Evolutionary conservation across 2,888 invertebrate genomes (phyloP), one percentile per base, ranked within the genome.

Genomic region (Drosophila colorata): DNA sequence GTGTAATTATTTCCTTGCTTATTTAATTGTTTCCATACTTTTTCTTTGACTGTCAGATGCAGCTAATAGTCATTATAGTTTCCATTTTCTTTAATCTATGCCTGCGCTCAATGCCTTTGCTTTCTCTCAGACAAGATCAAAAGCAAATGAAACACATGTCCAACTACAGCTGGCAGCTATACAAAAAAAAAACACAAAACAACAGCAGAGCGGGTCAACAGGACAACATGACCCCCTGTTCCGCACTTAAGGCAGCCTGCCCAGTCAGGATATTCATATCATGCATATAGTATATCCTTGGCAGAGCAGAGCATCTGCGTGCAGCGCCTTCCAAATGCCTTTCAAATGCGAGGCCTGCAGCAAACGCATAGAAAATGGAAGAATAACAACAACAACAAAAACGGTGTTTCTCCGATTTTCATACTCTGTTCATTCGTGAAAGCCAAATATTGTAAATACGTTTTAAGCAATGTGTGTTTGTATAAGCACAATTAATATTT

Each of bases 111-210:
- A 28, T 44, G 28, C 28, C 16, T 51, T 44, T 16, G 7, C 31
- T 7, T 23, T 18, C 14, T n/a, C 49, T 8, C 9, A 37, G 51
- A 31, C 13, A 31, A 61, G 74, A 74, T 67, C 60, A 73, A 61
- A 73, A 55, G 74, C 68, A 74, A 61, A 74, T 74, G 78, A 31
- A 74, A 78, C 78, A 78, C 78, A 74, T 74, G 74, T 78, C 57
- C 69, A 23, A 41, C 52, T 13, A 52, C 28, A 23, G 68, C 53
- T 61, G 57, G 14, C 38, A 47, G 60, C 49, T 18, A 47, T 33
- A 46, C 25, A 46, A n/a, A 64, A 44, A 20, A 46, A n/a, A 64
- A 44, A 20, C 18, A 43, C 25, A 46, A 41, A 49, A 33, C 20
- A 35, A 33, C 20, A 35, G 41, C 9, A 41, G 49, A 74, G 31